Conservation (phyloP, 2,113 vertebrate species). For the Boleophthalmus pectinirostris region DNA sequence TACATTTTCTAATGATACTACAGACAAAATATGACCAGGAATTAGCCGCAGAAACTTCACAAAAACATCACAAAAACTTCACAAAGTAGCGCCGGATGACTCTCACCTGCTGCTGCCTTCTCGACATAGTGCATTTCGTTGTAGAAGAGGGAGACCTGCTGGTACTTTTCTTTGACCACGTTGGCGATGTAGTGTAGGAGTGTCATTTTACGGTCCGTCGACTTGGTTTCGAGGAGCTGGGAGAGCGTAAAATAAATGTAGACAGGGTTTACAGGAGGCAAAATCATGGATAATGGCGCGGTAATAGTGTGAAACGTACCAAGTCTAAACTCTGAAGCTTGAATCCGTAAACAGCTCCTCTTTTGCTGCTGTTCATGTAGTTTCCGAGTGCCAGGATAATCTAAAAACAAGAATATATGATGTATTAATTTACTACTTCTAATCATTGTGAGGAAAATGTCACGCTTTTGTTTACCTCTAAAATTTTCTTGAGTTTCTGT, state of each 20-base stretch:
- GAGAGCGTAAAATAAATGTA: neutral
- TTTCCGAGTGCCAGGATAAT: constrained; percentile 98
- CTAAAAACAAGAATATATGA: constrained; percentile 61
- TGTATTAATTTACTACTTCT: too few relatives aligned
- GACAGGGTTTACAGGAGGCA: neutral
- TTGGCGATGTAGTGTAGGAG: constrained; percentile 96
- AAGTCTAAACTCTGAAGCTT: constrained; percentile 97
- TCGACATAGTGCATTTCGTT: constrained; percentile 95
- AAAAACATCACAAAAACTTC: neutral
- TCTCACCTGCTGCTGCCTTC: constrained; percentile 90
- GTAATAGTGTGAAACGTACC: constrained; percentile 68
- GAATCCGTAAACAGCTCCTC: constrained; percentile 98
- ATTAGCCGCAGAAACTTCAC: neutral
- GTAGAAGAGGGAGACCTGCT: constrained; percentile 90
- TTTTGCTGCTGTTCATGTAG: constrained; percentile 99
- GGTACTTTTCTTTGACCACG: constrained; percentile 92
- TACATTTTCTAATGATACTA: constrained; percentile 96
- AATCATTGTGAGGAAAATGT: neutral
- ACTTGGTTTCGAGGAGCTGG: constrained; percentile 95
- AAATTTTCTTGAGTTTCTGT: constrained; percentile 92
- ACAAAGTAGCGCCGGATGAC: neutral
- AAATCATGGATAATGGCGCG: neutral
- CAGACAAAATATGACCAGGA: neutral
- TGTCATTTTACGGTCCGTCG: constrained; percentile 92
- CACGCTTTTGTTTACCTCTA: constrained; percentile 80